Base-by-base conservation (phyloP, 2,797 vertebrate species). In the Sparus aurata region DNA sequence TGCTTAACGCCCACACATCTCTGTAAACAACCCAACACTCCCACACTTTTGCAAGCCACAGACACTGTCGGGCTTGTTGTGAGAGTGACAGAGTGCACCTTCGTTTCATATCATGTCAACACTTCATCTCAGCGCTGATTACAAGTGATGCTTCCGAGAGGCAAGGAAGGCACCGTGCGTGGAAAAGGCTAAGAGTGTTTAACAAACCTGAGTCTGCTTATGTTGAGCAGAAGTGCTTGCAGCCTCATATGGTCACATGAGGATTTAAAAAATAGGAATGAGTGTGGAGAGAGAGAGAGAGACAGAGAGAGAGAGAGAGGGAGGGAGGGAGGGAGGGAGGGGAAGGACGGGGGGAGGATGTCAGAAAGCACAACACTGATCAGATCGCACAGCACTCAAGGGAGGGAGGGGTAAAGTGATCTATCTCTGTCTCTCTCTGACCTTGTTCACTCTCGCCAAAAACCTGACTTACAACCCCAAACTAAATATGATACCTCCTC, bases 381-480 rank as follows among this genome's bases (percentile, higher is more conserved):
- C 88, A 91, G 87, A 92, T 94, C 89, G 75, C 90, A 82, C 87
- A 83, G 92, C 92, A 93, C 93, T 92, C 93, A 85, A 71, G 88
- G 89, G 89, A 89, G 71, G 75, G 88, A 88, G 81, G 85, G 92
- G 92, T 91, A 91, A 93, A 87, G 79, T 90, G 92, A 94, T 94
- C 91, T 58, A 72, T 91, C 87, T 82, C 83, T 82, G 85, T 91
- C 89, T 91, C 88, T 70, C 83, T 77, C 86, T 96, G 94, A 96
- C 95, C 95, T 96, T 95, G 95, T 95, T 93, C 93, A 70, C 81
- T 90, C 91, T 90, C 83, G 83, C 89, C 88, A 87, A 92, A 94
- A 95, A 94, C 91, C 90, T 92, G 93, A 95, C 94, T 95, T 95
- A 95, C 94, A 93, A 94, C 93, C 92, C 93, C 92, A 95, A 95